These are phyloP conservation scores for Thomomys bottae DNA, from an alignment of 2,113 vertebrate genomes.

Conservation along the genomic window DNA sequence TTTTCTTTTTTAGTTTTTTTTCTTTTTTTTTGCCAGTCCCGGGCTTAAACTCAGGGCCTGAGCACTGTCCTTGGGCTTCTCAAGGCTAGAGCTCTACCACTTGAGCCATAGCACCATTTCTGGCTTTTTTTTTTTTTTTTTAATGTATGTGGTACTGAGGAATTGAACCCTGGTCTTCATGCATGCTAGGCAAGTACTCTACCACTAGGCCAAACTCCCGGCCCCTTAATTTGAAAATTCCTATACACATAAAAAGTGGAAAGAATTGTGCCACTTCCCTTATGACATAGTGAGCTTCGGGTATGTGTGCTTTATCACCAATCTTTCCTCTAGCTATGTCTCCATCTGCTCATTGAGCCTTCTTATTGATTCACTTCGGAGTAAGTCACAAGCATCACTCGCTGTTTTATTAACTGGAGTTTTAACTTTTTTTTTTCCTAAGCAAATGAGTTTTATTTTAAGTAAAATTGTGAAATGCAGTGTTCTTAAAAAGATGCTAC, in stretches of 20 bases:
- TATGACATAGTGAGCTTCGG: background rate
- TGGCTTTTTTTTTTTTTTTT: no score
- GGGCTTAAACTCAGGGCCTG: no score
- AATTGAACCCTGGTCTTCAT: no score
- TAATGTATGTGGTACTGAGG: no score
- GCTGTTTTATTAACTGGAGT: constrained; percentile 9
- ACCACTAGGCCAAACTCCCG: background rate
- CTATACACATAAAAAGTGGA: background rate
- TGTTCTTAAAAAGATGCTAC: constrained; percentile 23
- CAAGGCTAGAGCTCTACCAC: no score
- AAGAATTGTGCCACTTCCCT: background rate
- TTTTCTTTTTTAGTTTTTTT: no score
- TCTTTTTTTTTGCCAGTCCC: no score
- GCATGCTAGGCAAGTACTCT: background rate
- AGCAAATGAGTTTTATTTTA: background rate
- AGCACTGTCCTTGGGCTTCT: no score
- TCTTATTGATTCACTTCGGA: constrained; percentile 26
- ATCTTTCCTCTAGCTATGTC: background rate
- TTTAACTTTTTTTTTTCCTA: background rate
- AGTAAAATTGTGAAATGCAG: background rate
- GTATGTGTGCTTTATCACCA: background rate
- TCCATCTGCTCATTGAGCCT: background rate
- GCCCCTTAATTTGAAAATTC: background rate
- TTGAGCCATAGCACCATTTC: no score
- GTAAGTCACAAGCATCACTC: background rate